These are phyloP conservation scores for Cebus imitator DNA, from an alignment of 2,113 vertebrate species.

Conservation along the genomic window DNA sequence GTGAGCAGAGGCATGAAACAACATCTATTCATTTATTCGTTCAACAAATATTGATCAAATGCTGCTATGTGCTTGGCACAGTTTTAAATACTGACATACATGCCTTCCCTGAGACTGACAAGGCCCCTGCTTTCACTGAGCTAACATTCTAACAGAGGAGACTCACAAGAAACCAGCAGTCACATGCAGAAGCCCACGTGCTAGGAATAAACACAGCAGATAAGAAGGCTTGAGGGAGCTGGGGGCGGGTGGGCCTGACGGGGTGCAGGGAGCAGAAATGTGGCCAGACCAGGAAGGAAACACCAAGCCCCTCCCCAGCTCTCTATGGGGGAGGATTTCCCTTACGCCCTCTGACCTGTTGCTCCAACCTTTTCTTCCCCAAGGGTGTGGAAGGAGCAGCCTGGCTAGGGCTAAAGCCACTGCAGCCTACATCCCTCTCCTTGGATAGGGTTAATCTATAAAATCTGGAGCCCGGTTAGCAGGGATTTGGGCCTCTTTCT, in stretches of 20 bases:
- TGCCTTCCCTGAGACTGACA: background rate
- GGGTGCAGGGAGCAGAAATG: accelerated
- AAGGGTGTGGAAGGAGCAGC: background rate
- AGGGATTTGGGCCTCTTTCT: background rate
- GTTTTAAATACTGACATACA: background rate
- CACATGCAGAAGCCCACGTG: background rate
- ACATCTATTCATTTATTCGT: background rate
- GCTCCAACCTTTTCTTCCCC: background rate
- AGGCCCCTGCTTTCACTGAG: background rate
- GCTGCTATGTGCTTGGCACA: background rate
- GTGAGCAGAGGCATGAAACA: background rate
- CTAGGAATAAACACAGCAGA: background rate
- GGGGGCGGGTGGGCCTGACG: background rate
- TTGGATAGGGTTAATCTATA: background rate
- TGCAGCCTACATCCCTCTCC: background rate
- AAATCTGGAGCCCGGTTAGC: background rate
- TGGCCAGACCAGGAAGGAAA: background rate
- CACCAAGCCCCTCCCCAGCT: accelerated
- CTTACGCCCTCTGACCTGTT: background rate
- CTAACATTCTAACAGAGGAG: background rate
- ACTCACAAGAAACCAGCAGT: background rate
- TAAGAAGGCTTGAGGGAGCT: too few species aligned
- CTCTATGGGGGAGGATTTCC: background rate
- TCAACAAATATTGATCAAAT: background rate
- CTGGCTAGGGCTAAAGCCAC: background rate